Conservation (phyloP, 1,140 invertebrate genomes). For the Ridgeia piscesae region DNA sequence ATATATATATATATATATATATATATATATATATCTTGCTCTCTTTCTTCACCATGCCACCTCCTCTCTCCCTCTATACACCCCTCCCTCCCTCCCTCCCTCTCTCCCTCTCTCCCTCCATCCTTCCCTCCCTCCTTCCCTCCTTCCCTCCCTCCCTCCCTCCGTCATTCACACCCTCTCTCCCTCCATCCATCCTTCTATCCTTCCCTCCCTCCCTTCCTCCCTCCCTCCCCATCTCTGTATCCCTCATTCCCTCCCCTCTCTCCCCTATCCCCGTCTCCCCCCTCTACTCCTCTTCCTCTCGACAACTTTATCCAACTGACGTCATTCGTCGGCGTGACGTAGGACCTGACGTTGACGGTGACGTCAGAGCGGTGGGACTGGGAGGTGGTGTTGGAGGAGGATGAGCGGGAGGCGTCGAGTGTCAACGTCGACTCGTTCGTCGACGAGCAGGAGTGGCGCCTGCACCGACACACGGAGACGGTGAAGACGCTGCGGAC, state of each 20-base stretch:
- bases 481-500: constrained; percentile 39
- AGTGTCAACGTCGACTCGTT: constrained; percentile 57
- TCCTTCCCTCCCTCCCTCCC: not conserved
- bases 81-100: too few species aligned
- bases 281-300: not conserved
- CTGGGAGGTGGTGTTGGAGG: constrained; percentile 52
- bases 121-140: too few species aligned
- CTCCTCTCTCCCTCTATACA: too few species aligned
- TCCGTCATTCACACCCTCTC: not conserved
- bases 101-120: too few species aligned
- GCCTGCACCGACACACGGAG: constrained; percentile 55
- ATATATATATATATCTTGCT: too few species aligned
- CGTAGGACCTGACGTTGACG: constrained; percentile 56
- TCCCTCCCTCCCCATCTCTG: not conserved
- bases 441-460: constrained; percentile 58
- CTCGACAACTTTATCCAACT: not conserved
- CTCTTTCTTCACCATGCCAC: too few species aligned
- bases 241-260: not conserved
- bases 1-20: too few species aligned
- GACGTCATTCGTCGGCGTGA: not conserved
- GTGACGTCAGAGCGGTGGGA: constrained; percentile 54
- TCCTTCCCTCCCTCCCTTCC: too few species aligned
- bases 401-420: constrained; percentile 52
- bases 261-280: too few species aligned
- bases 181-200: too few species aligned